A percentile compares a stretch with the other conserved stretches of the same genome.
Evolutionary conservation across 2,113 vertebrate species (phyloP).

Genomic region (Neolamprologus sp.): DNA sequence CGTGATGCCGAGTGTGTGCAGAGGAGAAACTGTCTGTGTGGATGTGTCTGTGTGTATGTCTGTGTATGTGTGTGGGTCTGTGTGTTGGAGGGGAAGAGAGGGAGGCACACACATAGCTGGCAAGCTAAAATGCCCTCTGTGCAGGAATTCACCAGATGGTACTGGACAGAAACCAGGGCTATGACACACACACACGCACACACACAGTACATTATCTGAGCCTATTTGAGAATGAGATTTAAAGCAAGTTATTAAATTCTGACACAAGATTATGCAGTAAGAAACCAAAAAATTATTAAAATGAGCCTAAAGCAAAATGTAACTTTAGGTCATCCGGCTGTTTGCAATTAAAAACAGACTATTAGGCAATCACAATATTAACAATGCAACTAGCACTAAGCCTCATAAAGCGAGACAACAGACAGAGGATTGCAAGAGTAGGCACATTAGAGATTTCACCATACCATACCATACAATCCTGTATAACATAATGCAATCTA

Average conservation of each 20-base stretch:
- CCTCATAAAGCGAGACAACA: not conserved
- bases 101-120: slow-evolving; percentile 6
- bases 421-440: not conserved
- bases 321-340: not conserved
- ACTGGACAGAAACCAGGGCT: slow-evolving; percentile 33
- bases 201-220: not conserved
- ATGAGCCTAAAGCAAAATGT: not conserved
- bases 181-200: not conserved
- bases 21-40: not conserved
- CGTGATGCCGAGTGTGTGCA: slow-evolving; percentile 18
- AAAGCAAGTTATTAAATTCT: not conserved
- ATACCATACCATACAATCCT: not conserved
- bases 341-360: not conserved
- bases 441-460: not conserved
- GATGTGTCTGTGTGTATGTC: not conserved
- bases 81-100: not conserved
- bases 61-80: not conserved
- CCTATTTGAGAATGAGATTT: not conserved
- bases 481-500: not conserved
- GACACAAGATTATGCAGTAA: not conserved
- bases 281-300: not conserved
- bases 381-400: not conserved
- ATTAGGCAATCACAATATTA: not conserved
- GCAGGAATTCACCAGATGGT: slow-evolving; percentile 57
- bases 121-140: slow-evolving; percentile 46